Conservation (phyloP, 2,797 vertebrate species). For the Tapera naevia region DNA sequence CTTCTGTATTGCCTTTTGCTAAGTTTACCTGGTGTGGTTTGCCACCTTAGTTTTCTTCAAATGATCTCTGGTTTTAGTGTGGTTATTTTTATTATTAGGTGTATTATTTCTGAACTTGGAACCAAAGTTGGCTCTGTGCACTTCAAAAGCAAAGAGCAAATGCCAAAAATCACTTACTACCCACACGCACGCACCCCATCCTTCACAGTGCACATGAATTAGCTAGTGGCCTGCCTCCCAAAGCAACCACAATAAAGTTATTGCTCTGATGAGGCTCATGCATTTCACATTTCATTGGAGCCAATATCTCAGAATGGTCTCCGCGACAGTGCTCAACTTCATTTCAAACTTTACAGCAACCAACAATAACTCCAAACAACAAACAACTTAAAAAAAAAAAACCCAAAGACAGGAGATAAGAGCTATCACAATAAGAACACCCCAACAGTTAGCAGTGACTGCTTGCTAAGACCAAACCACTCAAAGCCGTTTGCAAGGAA, state of each 20-base stretch:
- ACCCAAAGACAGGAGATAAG: not conserved
- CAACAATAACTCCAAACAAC: not conserved
- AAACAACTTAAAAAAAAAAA: not conserved
- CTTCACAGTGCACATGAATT: not conserved
- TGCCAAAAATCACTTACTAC: not conserved
- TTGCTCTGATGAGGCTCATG: not conserved
- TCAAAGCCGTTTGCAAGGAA: not conserved
- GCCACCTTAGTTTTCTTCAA: not conserved
- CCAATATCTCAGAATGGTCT: not conserved
- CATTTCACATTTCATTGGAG: not conserved
- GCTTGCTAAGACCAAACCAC: not conserved
- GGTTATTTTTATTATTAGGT: conserved; percentile 49
- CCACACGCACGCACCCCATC: not conserved
- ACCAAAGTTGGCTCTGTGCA: not conserved
- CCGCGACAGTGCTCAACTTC: not conserved
- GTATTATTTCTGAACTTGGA: conserved; percentile 1
- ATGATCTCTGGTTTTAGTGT: not conserved
- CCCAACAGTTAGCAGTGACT: not conserved
- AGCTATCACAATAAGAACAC: not conserved
- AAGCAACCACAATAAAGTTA: conserved; percentile 20
- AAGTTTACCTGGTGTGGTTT: conserved; percentile 36
- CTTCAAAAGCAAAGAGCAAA: not conserved
- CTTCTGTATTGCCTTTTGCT: not conserved
- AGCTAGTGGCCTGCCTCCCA: not conserved
- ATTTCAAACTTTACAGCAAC: not conserved